phyloP scores from a whole-genome alignment of 2,888 invertebrate genomes.

The Lithophane semibrunnea region DNA sequence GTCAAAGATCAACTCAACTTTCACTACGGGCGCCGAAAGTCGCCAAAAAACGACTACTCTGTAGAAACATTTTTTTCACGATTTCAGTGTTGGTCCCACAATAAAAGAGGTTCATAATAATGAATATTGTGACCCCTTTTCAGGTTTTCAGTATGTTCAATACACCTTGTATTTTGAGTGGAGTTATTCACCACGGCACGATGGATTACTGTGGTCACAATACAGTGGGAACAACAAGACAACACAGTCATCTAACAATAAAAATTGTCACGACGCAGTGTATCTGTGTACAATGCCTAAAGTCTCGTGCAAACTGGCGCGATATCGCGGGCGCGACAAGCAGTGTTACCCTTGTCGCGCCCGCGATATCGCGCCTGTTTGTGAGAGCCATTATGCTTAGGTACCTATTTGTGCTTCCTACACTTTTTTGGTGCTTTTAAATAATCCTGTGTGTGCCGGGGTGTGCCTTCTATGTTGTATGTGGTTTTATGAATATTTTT shows the following conservation, averaged over 20 bases:
- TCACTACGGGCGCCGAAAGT: no score
- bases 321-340: no score
- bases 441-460: constrained; percentile 36
- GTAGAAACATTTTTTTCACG: no score
- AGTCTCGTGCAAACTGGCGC: no score
- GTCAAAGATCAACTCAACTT: no score
- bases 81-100: no score
- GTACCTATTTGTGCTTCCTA: background rate
- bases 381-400: constrained; percentile 1
- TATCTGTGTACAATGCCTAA: background rate
- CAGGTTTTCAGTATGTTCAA: background rate
- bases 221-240: background rate
- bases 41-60: no score
- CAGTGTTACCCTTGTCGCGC: no score
- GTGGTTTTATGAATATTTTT: background rate
- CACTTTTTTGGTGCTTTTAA: constrained; percentile 15
- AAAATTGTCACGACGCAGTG: constrained; percentile 6
- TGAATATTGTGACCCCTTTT: background rate
- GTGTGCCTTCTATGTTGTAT: background rate
- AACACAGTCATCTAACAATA: background rate
- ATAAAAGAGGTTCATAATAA: background rate
- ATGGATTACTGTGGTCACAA: background rate
- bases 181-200: background rate
- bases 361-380: no score
- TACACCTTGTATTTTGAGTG: background rate